A percentile compares a stretch with the other conserved stretches of the same genome.
These are phyloP conservation scores for Gallinago solitaria DNA, from an alignment of 2,797 vertebrate genomes.

Conservation along the genomic window DNA sequence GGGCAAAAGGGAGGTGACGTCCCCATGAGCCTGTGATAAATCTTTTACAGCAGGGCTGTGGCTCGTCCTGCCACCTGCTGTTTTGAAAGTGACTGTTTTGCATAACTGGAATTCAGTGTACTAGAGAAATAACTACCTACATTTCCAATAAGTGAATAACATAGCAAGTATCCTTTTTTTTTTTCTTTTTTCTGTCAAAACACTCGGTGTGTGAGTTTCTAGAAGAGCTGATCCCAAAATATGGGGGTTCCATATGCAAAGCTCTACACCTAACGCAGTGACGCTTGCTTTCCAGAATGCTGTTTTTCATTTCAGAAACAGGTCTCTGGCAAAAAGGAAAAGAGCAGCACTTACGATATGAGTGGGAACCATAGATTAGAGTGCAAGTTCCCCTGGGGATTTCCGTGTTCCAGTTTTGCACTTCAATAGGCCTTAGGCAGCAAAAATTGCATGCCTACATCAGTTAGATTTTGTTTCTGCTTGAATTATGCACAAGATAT, in stretches of 20 bases:
- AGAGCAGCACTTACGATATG: not conserved
- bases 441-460: not conserved
- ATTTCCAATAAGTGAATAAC: not conserved
- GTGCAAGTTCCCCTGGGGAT: not conserved
- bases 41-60: not conserved
- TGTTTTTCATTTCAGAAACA: constrained; percentile 14
- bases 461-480: not conserved
- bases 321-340: not conserved
- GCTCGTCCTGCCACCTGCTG: not conserved
- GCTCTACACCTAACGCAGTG: not conserved
- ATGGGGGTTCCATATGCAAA: not conserved
- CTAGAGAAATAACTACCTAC: not conserved
- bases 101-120: not conserved
- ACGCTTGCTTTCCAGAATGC: not conserved
- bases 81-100: not conserved
- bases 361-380: not conserved
- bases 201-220: rapidly evolving
- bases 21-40: not conserved
- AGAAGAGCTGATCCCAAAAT: not conserved
- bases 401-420: not conserved
- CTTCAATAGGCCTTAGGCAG: not conserved
- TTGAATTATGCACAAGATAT: not conserved
- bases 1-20: not conserved
- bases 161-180: not conserved
- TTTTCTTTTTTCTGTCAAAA: not conserved